These are phyloP conservation scores for Brachyhypopomus gauderio DNA, from an alignment of 2,113 vertebrate genomes.

Conservation along the genomic window DNA sequence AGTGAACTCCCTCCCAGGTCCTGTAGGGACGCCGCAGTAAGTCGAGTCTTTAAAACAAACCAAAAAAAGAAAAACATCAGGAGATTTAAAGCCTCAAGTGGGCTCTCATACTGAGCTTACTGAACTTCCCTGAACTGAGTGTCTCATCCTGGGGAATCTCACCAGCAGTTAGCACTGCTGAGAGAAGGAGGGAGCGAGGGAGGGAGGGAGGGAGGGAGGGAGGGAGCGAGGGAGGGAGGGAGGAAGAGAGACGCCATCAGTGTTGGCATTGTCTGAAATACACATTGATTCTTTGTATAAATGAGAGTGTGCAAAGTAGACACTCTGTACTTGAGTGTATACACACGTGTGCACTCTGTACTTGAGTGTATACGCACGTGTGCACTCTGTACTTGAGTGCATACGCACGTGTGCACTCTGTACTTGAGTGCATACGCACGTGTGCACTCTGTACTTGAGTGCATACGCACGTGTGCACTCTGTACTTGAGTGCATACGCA, in stretches of 20 bases:
- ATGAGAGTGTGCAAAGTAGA: not conserved
- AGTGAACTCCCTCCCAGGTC: not conserved
- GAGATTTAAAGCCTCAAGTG: constrained; percentile 33
- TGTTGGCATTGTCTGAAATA: not conserved
- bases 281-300: not conserved
- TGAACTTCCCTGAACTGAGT: constrained; percentile 10
- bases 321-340: too few species aligned
- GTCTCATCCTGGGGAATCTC: not conserved
- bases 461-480: too few species aligned
- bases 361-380: too few species aligned
- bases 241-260: too few species aligned
- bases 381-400: too few species aligned
- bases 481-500: too few species aligned
- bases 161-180: not conserved
- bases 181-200: not conserved
- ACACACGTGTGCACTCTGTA: too few species aligned
- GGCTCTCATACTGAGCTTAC: not conserved
- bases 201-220: not conserved
- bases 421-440: too few species aligned
- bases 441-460: not conserved
- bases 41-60: constrained; percentile 4
- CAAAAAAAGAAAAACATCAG: constrained; percentile 7
- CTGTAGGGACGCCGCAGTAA: not conserved
- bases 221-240: too few species aligned
- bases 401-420: too few species aligned